Percentiles rank a stretch among this genome's conserved stretches.
Conservation (phyloP, 1,140 invertebrate genomes). For the Papilio machaon region DNA sequence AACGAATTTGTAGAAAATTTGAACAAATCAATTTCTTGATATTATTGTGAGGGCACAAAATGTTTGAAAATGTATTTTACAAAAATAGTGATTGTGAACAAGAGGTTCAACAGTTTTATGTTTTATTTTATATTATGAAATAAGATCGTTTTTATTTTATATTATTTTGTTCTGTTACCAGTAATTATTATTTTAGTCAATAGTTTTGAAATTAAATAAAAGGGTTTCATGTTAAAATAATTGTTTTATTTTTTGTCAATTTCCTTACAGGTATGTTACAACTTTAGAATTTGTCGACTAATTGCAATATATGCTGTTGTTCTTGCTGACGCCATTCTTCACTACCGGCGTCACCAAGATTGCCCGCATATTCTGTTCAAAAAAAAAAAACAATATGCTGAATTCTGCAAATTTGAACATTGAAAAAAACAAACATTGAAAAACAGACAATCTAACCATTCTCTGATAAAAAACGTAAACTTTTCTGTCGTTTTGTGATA, state of each 20-base stretch:
- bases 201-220: slow-evolving; percentile 41
- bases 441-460: no score
- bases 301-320: slow-evolving; percentile 94
- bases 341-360: slow-evolving; percentile 93
- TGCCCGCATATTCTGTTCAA: slow-evolving; percentile 94
- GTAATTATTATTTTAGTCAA: slow-evolving; percentile 31
- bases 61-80: not conserved
- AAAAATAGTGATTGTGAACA: slow-evolving; percentile 6
- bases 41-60: not conserved
- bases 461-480: no score
- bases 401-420: not conserved
- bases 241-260: slow-evolving; percentile 25
- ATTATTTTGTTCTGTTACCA: slow-evolving; percentile 37
- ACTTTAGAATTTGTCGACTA: slow-evolving; percentile 95
- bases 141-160: slow-evolving; percentile 18
- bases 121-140: slow-evolving; percentile 10
- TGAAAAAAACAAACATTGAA: no score
- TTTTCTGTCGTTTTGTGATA: no score
- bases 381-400: slow-evolving; percentile 37
- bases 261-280: not conserved
- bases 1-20: not conserved
- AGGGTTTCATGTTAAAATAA: slow-evolving; percentile 40
- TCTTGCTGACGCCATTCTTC: slow-evolving; percentile 93
- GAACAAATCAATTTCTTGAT: not conserved
- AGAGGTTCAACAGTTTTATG: not conserved